Evolutionary conservation across 2,797 vertebrate genomes (phyloP).

Genomic region (Columba guinea): DNA sequence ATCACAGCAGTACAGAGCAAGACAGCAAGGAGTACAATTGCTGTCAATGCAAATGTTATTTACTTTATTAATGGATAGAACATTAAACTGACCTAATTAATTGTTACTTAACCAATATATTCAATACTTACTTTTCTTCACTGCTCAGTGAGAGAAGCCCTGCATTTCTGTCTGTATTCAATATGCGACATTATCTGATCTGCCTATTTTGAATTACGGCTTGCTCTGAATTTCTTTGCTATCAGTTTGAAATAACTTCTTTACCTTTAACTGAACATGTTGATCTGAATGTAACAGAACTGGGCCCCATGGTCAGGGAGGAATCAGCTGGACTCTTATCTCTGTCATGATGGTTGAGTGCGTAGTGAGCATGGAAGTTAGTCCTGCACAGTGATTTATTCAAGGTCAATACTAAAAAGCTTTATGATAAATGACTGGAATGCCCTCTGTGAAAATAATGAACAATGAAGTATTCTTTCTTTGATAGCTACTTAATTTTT

Average conservation of each 20-base stretch:
- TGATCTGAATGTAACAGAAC: background rate
- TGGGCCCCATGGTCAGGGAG: background rate
- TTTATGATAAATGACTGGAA: background rate
- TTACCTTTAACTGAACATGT: background rate
- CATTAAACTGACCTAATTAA: conserved; percentile 1
- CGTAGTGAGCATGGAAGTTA: background rate
- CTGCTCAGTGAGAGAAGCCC: background rate
- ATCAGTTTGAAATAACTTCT: background rate
- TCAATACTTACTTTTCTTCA: background rate
- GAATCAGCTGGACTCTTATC: background rate
- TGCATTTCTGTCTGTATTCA: background rate
- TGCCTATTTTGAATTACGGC: background rate
- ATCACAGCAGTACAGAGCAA: background rate
- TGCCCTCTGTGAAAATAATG: background rate
- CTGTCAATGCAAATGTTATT: background rate
- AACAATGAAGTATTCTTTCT: background rate
- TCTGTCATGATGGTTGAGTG: background rate
- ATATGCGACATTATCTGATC: background rate
- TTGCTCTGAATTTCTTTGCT: background rate
- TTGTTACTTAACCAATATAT: background rate
- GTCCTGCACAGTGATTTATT: background rate
- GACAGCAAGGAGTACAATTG: background rate
- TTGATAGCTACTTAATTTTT: background rate
- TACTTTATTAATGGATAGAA: background rate
- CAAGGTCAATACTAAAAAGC: background rate